Conservation (phyloP, 2,888 invertebrate genomes). For the Ophion slaviceki region DNA sequence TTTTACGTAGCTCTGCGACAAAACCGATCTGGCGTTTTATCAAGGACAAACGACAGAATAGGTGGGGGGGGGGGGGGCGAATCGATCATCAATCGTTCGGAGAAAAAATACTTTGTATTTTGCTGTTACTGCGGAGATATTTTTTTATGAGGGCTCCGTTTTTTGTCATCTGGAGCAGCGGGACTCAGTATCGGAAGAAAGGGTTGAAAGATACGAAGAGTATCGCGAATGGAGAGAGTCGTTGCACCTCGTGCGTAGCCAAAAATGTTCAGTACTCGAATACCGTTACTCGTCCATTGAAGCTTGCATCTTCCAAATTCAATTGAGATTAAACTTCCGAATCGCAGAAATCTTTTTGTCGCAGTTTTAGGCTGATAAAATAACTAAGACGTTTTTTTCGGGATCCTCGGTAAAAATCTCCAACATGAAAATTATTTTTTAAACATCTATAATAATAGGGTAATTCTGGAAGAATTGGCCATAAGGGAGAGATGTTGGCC, state of each 20-base stretch:
- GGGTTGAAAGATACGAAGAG: neutral
- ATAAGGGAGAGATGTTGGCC: too few species aligned
- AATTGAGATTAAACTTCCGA: too few species aligned
- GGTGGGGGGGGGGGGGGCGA: neutral
- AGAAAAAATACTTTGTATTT: neutral
- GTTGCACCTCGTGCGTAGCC: too few species aligned
- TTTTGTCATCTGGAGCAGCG: neutral
- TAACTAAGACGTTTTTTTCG: too few species aligned
- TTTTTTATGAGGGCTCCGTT: neutral
- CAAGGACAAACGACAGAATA: slow-evolving; percentile 40
- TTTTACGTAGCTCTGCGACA: neutral
- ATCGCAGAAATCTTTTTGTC: too few species aligned
- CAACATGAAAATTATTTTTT: neutral
- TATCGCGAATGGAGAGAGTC: neutral
- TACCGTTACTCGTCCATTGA: too few species aligned
- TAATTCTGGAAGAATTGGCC: too few species aligned
- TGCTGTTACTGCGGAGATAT: neutral
- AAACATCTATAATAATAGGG: too few species aligned
- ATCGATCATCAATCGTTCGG: slow-evolving; percentile 34
- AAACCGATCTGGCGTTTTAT: slow-evolving; percentile 35
- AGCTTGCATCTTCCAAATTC: too few species aligned
- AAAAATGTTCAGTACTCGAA: too few species aligned
- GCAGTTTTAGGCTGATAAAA: too few species aligned
- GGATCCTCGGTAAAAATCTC: neutral
- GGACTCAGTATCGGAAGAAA: neutral